Evolutionary conservation across 1,140 invertebrate genomes (phyloP).

Genomic region (Heterodera schachtii): DNA sequence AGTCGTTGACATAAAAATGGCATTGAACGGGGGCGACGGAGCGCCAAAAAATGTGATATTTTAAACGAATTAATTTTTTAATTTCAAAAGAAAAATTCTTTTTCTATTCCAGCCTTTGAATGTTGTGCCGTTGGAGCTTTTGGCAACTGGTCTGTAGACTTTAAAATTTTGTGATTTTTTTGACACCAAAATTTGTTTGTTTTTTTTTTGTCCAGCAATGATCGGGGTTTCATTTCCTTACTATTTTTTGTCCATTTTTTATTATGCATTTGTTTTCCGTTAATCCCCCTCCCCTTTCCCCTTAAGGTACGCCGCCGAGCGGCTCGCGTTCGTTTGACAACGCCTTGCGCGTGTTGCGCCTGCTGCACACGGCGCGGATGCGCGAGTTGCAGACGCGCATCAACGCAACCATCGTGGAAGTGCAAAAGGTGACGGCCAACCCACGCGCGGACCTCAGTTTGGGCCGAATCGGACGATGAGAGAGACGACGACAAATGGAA

Average conservation of each 20-base stretch:
- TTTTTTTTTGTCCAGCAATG: background rate
- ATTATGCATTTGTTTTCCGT: background rate
- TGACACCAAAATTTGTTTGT: background rate
- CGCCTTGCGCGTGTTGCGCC: conserved; percentile 40
- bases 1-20: conserved; percentile 12
- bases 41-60: background rate
- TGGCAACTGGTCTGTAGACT: background rate
- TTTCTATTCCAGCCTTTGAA: conserved; percentile 5
- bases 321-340: conserved; percentile 33
- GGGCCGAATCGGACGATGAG: conserved; percentile 80
- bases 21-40: background rate
- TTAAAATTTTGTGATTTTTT: background rate
- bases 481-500: background rate
- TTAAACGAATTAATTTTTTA: too few relatives aligned
- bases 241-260: background rate
- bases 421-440: conserved; percentile 90
- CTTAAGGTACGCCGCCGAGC: conserved; percentile 20
- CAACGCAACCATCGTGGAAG: conserved; percentile 86
- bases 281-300: too few relatives aligned
- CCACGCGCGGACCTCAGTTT: conserved; percentile 92
- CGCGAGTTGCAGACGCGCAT: conserved; percentile 88
- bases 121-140: background rate
- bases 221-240: background rate
- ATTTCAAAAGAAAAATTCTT: background rate
- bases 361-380: conserved; percentile 67